These are phyloP conservation scores for Aulostomus chinensis DNA, from an alignment of 2,797 vertebrate genomes.

Conservation along the genomic window DNA sequence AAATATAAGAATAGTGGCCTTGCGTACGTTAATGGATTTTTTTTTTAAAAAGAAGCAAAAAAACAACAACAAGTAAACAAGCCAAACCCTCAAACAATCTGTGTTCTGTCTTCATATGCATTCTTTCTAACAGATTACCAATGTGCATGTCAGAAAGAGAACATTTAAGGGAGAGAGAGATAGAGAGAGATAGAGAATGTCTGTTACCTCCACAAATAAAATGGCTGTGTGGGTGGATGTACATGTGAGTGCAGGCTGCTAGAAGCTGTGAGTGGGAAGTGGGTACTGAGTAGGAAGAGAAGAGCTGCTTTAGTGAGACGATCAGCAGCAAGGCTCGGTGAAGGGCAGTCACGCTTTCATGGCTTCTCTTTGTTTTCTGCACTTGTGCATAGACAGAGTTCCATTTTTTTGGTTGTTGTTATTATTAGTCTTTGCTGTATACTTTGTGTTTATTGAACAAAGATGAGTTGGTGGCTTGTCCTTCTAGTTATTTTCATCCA, in stretches of 20 bases:
- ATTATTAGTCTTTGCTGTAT: background rate
- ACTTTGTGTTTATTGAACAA: slow-evolving; percentile 10
- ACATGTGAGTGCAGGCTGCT: slow-evolving; percentile 77
- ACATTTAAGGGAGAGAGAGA: slow-evolving; percentile 42
- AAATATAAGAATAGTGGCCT: no score
- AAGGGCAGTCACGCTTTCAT: slow-evolving; percentile 69
- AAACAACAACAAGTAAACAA: no score
- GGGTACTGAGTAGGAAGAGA: slow-evolving; percentile 76
- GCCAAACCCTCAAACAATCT: slow-evolving; percentile 1
- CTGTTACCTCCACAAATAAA: slow-evolving; percentile 63
- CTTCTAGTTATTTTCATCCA: slow-evolving; percentile 8
- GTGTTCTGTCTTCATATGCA: slow-evolving; percentile 5
- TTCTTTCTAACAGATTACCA: slow-evolving; percentile 24
- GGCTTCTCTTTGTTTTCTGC: slow-evolving; percentile 56
- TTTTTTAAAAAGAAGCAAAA: slow-evolving; percentile 2
- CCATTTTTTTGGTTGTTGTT: slow-evolving; percentile 31
- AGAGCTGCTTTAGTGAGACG: slow-evolving; percentile 74
- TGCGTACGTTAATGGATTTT: no score
- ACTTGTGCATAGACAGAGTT: slow-evolving; percentile 35
- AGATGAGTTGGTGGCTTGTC: no score
- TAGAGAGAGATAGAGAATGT: slow-evolving; percentile 51
- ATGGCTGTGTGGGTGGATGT: slow-evolving; percentile 71
- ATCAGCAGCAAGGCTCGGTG: slow-evolving; percentile 63
- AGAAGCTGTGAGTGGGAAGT: slow-evolving; percentile 80
- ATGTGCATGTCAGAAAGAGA: slow-evolving; percentile 39